Evolutionary conservation across 2,888 invertebrate species (phyloP).

Genomic region (Folsomia candida): DNA sequence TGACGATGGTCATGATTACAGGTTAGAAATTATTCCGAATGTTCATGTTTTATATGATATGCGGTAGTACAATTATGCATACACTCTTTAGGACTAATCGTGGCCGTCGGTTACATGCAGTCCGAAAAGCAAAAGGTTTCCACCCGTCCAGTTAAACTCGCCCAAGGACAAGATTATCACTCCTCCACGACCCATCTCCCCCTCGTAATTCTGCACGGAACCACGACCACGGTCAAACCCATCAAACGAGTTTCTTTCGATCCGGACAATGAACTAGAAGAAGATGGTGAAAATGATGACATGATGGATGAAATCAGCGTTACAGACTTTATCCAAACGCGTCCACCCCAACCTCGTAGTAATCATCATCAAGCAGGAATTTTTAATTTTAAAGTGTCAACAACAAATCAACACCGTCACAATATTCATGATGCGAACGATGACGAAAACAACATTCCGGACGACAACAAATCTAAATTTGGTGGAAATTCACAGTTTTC

Average conservation of each 20-base stretch:
- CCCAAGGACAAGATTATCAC: constrained; percentile 25
- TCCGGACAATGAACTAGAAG: neutral
- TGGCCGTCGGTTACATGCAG: constrained; percentile 47
- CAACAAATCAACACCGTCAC: neutral
- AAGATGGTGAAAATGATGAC: neutral
- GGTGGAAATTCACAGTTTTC: neutral
- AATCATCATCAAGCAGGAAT: neutral
- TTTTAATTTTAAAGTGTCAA: neutral
- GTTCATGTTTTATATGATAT: constrained; percentile 10
- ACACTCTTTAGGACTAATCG: constrained; percentile 35
- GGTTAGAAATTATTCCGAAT: constrained; percentile 26
- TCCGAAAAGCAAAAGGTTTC: constrained; percentile 40
- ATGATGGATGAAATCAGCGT: constrained; percentile 14
- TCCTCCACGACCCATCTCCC: constrained; percentile 16
- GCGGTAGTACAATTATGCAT: neutral
- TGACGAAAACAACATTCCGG: neutral
- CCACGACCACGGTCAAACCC: constrained; percentile 12
- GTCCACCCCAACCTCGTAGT: neutral
- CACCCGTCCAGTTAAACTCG: constrained; percentile 37
- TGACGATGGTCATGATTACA: constrained; percentile 42
- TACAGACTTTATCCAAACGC: neutral
- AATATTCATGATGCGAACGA: neutral
- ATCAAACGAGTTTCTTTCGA: neutral
- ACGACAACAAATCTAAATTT: neutral
- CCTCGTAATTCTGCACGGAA: constrained; percentile 9